Evolutionary conservation across 2,888 invertebrate genomes (phyloP), one percentile per base, ranked within the genome.

Genomic region (Lissocephala sabroskyi): DNA sequence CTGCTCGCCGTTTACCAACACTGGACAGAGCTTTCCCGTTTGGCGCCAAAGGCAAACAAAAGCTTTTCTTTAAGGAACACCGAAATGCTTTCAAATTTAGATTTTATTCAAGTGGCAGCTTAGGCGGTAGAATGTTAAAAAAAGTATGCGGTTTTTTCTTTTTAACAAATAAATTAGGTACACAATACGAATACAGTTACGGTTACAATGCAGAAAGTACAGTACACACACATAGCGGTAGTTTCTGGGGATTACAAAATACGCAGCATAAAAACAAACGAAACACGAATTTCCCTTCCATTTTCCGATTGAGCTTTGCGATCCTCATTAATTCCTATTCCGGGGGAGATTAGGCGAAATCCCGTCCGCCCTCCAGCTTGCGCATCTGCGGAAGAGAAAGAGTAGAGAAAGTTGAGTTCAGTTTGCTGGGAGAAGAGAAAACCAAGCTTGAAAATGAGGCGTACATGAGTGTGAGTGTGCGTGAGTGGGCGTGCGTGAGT

Each of bases 301-400:
- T n/a, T n/a, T n/a, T n/a, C n/a, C n/a, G n/a, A n/a, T n/a, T n/a
- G n/a, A n/a, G n/a, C n/a, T n/a, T n/a, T n/a, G n/a, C n/a, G n/a
- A n/a, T n/a, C n/a, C n/a, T n/a, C n/a, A n/a, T n/a, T n/a, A n/a
- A n/a, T n/a, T n/a, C n/a, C n/a, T n/a, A n/a, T n/a, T n/a, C n/a
- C n/a, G n/a, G n/a, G n/a, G n/a, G n/a, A n/a, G n/a, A n/a, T n/a
- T 75, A 75, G 14, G 76, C 76, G 56, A 57, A 75, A 47, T 78
- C 78, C 30, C 75, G 73, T 3, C 63, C 36, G 49, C 78, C 61
- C 42, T 81, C 81, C 70, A 81, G 55, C 49, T 81, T 81, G 65
- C 79, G 78, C 56, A 81, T 64, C 81, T 81, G 61, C 45, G 26
- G 41, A 18, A 18, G 32, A 30, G 23, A 19, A 11, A 39, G 17